Base-by-base conservation (phyloP, 2,113 vertebrate species). In the Microtus pennsylvanicus region DNA sequence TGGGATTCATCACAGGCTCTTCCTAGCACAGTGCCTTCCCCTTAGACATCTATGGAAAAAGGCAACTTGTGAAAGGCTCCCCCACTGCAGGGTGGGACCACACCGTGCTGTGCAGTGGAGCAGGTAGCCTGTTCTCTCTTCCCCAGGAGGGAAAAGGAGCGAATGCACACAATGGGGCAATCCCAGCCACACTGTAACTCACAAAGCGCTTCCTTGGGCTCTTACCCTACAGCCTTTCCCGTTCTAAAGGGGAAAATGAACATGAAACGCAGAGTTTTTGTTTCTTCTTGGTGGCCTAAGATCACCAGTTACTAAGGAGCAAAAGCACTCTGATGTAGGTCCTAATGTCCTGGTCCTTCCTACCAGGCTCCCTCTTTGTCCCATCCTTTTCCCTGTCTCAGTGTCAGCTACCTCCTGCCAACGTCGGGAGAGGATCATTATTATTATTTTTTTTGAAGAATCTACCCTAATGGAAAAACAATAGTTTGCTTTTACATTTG, bases 391-490 rank as follows among this genome's bases (percentile, higher is more conserved):
- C 33, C 89, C 55, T 92, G 86, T 63, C 94, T 93, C 74, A 38
- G 28, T 70, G 76, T 92, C 88, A 78, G 3, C 70, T 90, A 42
- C 77, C 91, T 96, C 55, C 82, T 97, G 96, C 91, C 91, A 87
- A 92, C 92, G 80, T 95, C 94, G 97, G 95, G 86, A 95, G 96
- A 94, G 82, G 50, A 97, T 96, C 6, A 19, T 55, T 55, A 16
- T 55, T 55, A 16, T 55, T 52, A 52, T 58, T 7, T 7, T 98
- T 90, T 10, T 14, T 45, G 89, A 95, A 55, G 89, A 95, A 93
- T 97, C 91, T 96, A 94, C 96, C 95, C 94, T 97, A 75, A 83
- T 93, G 97, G 86, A 96, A 89, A 95, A 97, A 94, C 69, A 96
- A 95, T 80, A 92, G 61, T 93, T 96, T 94, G 74, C 92, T 95